These are phyloP conservation scores for Diogma glabrata DNA, from an alignment of 2,888 invertebrate species.

Conservation along the genomic window DNA sequence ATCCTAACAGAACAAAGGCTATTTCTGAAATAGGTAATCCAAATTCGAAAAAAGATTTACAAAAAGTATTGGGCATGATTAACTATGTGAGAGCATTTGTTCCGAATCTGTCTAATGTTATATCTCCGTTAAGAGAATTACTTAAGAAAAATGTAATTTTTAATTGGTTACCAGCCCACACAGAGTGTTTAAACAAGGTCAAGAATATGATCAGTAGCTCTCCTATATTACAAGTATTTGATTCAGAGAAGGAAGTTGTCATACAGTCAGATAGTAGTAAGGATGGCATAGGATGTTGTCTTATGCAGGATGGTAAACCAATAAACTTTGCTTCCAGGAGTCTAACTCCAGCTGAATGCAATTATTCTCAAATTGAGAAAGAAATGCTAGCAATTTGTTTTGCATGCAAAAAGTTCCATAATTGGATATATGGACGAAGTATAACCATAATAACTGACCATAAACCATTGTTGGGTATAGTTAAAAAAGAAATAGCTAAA, in stretches of 20 bases:
- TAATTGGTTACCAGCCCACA: slow-evolving; percentile 11
- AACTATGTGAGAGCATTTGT: slow-evolving; percentile 15
- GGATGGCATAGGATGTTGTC: slow-evolving; percentile 11
- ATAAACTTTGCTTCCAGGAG: slow-evolving; percentile 21
- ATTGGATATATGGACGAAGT: slow-evolving; percentile 19
- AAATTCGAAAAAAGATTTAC: slow-evolving; percentile 11
- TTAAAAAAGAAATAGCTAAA: slow-evolving; percentile 16
- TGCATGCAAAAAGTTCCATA: slow-evolving; percentile 18
- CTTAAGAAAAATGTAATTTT: neutral
- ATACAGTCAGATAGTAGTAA: slow-evolving; percentile 14
- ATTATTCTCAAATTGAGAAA: slow-evolving; percentile 18
- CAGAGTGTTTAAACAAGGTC: slow-evolving; percentile 13
- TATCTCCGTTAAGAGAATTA: neutral
- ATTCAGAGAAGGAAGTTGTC: no score
- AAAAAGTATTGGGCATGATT: slow-evolving; percentile 15
- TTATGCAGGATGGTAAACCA: slow-evolving; percentile 12
- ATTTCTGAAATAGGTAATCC: slow-evolving; percentile 12
- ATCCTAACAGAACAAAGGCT: slow-evolving; percentile 8
- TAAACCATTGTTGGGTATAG: slow-evolving; percentile 18
- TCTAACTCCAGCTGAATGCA: slow-evolving; percentile 20
- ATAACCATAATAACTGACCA: slow-evolving; percentile 20
- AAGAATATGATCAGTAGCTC: slow-evolving; percentile 16
- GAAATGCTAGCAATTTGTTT: slow-evolving; percentile 18
- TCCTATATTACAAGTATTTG: no score
- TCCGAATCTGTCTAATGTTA: slow-evolving; percentile 13